Conservation (phyloP, 1,140 invertebrate genomes). For the Lineus longissimus region DNA sequence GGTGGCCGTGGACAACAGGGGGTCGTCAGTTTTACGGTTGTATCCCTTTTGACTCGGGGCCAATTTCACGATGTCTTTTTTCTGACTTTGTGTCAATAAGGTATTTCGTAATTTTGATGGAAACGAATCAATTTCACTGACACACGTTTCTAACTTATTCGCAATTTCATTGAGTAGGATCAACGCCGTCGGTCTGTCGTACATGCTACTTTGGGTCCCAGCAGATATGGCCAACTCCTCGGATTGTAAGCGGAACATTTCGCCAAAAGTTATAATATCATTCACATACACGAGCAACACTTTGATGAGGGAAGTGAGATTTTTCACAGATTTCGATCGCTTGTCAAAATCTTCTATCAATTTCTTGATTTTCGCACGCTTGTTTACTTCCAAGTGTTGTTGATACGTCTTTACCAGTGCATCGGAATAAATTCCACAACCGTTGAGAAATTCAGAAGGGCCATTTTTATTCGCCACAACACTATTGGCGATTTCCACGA, state of each 20-base stretch:
- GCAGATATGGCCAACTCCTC: not conserved
- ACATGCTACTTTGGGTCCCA: not conserved
- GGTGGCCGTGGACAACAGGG: not conserved
- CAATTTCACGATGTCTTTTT: not conserved
- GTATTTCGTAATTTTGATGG: not conserved
- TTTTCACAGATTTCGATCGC: not conserved
- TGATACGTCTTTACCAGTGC: not conserved
- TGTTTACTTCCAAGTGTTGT: slow-evolving; percentile 4
- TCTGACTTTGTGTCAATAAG: not conserved
- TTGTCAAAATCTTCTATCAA: slow-evolving; percentile 4
- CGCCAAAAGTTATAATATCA: not conserved
- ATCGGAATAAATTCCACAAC: not conserved
- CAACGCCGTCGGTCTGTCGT: slow-evolving; percentile 1
- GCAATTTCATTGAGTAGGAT: slow-evolving; percentile 1
- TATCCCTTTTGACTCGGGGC: not conserved
- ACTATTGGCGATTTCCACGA: not conserved
- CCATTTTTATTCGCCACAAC: not conserved
- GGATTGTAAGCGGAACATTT: not conserved
- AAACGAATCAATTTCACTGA: slow-evolving; percentile 4
- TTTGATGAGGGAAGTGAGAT: slow-evolving; percentile 3
- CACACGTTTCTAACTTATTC: slow-evolving; percentile 5
- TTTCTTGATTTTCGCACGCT: not conserved
- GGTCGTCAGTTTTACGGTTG: not conserved
- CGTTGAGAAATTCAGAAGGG: slow-evolving; percentile 2
- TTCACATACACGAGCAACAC: not conserved